Base-by-base conservation (phyloP, 2,797 vertebrate genomes). In the Malurus leucopterus region DNA sequence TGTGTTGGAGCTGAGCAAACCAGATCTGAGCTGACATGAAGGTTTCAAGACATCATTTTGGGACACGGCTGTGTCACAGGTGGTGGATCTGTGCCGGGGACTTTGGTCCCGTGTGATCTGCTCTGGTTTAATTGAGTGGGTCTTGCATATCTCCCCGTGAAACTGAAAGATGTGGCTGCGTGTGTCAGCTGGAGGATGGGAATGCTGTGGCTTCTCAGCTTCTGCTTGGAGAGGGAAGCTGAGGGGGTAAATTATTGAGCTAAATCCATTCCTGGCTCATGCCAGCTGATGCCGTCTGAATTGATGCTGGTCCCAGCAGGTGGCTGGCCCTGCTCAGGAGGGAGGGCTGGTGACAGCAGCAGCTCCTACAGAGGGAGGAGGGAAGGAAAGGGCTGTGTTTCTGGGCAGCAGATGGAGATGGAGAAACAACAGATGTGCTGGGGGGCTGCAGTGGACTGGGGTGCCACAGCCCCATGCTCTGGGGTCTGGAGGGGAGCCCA, bases 111-210 rank as follows among this genome's bases (percentile, higher is more conserved):
- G 40, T 26, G 53, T 29, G 32, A 3, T 51, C 58, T 44, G 10
- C 32, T 76, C 23, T 3, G 0, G 0, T 82, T 90, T 69, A 77
- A 46, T 2, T 32, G 16, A 74, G 19, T 0, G 0, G 6, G 9
- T 29, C 32, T 74, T 47, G 15, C 50, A 27, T 18, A 55, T 36
- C 30, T 62, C 21, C 21, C 24, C 26, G 22, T 72, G 75, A 80
- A 79, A 65, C 54, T 46, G 43, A 57, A 87, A 65, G 57, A 75
- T 3, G 3, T 0, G 3, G 12, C 51, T 59, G 36, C 1, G 0
- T 79, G 53, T 1, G 1, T 86, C 73, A 93, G 55, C 1, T 5
- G 19, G 1, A 18, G n/a, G 46, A 43, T 1, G 0, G 30, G 34
- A 89, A 71, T 38, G 22, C 76, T 41, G 16, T 11, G 12, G 18